These are phyloP conservation scores for Lasioglossum marginatum DNA, from an alignment of 2,888 invertebrate genomes.

Conservation along the genomic window DNA sequence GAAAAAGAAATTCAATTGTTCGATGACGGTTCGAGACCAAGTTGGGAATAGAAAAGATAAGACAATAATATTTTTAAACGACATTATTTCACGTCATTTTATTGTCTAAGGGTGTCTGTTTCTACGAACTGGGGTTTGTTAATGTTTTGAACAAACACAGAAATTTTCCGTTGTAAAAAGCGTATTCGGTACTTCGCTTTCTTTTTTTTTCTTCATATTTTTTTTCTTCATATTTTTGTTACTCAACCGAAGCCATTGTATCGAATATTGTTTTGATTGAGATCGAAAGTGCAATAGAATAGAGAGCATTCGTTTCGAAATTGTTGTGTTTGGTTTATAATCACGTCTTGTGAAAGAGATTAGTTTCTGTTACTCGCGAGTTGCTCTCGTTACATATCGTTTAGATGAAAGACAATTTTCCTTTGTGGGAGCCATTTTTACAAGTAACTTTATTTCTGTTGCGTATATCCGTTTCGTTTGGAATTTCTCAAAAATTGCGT, in stretches of 20 bases:
- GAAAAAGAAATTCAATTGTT: conserved; percentile 2
- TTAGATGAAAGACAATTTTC: conserved; percentile 7
- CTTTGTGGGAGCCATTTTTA: conserved; percentile 21
- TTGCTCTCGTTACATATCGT: neutral
- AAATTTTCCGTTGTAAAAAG: neutral
- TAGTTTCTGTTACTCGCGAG: conserved; percentile 11
- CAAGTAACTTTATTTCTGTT: conserved; percentile 4
- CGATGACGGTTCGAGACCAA: conserved; percentile 8
- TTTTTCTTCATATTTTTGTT: conserved; percentile 3
- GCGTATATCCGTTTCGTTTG: neutral
- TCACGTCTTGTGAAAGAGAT: neutral
- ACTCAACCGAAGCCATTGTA: neutral
- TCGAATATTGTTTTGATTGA: conserved; percentile 12
- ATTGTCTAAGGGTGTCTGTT: conserved; percentile 11
- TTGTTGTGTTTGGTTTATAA: neutral
- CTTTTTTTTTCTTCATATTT: neutral
- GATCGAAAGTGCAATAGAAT: conserved; percentile 32
- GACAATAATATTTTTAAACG: conserved; percentile 19
- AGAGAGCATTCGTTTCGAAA: conserved; percentile 1
- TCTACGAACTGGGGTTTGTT: conserved; percentile 16
- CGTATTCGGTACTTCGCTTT: conserved; percentile 3
- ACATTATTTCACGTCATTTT: conserved; percentile 22
- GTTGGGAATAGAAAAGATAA: conserved; percentile 18
- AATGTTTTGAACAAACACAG: neutral
- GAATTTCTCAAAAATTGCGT: neutral